Percentiles rank a stretch among this genome's conserved stretches.
Evolutionary conservation across 2,888 invertebrate species (phyloP).

Genomic region (Pollenia griseotomentosa): DNA sequence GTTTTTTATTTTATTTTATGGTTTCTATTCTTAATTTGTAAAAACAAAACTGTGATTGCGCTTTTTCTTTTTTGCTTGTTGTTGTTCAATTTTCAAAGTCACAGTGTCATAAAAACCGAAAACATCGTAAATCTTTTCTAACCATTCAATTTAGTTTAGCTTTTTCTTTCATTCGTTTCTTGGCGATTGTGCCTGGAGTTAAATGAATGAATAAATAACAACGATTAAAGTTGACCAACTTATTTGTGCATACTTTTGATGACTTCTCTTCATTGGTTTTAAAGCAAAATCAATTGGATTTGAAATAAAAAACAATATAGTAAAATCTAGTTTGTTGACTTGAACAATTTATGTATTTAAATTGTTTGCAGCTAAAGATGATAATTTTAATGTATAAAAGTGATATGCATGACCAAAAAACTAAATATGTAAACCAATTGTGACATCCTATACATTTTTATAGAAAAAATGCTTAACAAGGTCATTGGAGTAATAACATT

Average conservation of each 20-base stretch:
- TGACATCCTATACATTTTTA: background rate
- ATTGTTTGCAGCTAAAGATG: background rate
- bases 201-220: background rate
- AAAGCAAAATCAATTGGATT: conserved; percentile 26
- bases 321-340: conserved; percentile 53
- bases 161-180: conserved; percentile 32
- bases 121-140: conserved; percentile 25
- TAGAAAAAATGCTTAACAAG: background rate
- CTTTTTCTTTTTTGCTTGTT: background rate
- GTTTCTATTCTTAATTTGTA: background rate
- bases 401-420: conserved; percentile 4
- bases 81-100: conserved; percentile 27
- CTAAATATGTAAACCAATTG: conserved; percentile 5
- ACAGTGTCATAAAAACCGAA: conserved; percentile 31
- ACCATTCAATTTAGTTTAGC: background rate
- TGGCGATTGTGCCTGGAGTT: background rate
- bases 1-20: background rate
- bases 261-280: conserved; percentile 31
- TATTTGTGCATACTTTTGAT: conserved; percentile 35
- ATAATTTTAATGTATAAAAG: background rate
- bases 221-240: conserved; percentile 37
- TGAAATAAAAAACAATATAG: conserved; percentile 16
- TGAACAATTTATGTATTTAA: conserved; percentile 15
- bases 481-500: background rate
- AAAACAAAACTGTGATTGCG: background rate